Base-by-base conservation (phyloP, 2,113 vertebrate species). In the Sitta europaea region DNA sequence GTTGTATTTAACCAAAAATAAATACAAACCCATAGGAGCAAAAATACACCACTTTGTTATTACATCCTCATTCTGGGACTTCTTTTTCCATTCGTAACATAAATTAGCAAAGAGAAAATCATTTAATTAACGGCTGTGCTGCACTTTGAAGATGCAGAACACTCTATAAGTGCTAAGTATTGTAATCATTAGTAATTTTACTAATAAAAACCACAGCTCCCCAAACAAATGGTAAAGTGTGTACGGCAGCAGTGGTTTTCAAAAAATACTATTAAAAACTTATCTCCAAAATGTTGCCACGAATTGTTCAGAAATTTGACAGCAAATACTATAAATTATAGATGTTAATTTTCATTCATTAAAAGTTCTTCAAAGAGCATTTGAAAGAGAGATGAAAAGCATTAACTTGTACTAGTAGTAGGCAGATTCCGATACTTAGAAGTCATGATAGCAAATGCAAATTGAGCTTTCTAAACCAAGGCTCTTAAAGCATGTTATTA, bases 391-490 rank as follows among this genome's bases (percentile, higher is more conserved):
- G 91, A 96, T 96, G 94, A 96, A 97, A 97, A 92, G 95, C 95
- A 86, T 96, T 97, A 96, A 97, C 86, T 97, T 96, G 84, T 96
- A 97, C 78, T 96, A 94, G 90, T 96, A 96, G 90, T 96, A 94
- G 94, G 95, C 93, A 97, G 94, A 97, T 96, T 92, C 95, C 24
- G 14, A 93, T 97, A 95, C 97, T 96, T 91, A 96, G 96, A 98
- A 98, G 96, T 98, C 97, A 96, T 97, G 96, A 97, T 98, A 97
- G 93, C 97, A 97, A 98, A 97, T 97, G 96, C 97, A 97, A 97
- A 97, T 95, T 96, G 94, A 90, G 93, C 93, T 93, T 97, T 96
- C 95, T 91, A 97, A 97, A 96, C 95, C 79, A 82, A 97, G 95
- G 94, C 92, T 94, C 96, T 97, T 96, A 97, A 97, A 93, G 95